Percentiles rank a stretch among this genome's conserved stretches.
These are phyloP conservation scores for Eumaeus atala DNA, from an alignment of 1,140 invertebrate genomes.

Conservation along the genomic window DNA sequence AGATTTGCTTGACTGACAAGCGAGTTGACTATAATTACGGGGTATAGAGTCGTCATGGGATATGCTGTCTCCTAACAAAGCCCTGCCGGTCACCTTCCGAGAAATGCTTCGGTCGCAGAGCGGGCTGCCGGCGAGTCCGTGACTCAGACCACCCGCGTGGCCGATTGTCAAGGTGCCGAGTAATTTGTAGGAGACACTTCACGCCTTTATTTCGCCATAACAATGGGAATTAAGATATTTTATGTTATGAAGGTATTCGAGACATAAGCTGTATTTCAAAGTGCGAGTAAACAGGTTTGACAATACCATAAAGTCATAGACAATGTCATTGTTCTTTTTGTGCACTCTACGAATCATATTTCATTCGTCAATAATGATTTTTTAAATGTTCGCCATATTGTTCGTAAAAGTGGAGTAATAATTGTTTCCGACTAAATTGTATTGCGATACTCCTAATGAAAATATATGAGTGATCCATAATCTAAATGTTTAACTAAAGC, in stretches of 20 bases:
- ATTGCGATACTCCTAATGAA: too few species aligned
- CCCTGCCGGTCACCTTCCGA: conserved; percentile 55
- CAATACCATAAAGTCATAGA: too few species aligned
- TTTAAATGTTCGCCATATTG: too few species aligned
- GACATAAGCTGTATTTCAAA: conserved; percentile 19
- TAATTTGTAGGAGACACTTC: conserved; percentile 47
- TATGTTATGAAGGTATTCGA: conserved; percentile 23
- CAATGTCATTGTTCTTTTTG: too few species aligned
- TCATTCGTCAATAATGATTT: too few species aligned
- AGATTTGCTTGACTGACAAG: conserved; percentile 20
- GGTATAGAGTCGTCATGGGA: conserved; percentile 40
- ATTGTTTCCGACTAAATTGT: too few species aligned
- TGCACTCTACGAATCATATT: too few species aligned
- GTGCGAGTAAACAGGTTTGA: neutral
- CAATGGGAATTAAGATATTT: conserved; percentile 42
- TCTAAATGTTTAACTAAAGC: too few species aligned
- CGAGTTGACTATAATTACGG: conserved; percentile 47
- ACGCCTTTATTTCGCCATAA: conserved; percentile 44
- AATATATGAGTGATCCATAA: too few species aligned
- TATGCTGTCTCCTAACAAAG: conserved; percentile 39
- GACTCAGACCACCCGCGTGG: conserved; percentile 57
- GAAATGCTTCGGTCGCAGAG: conserved; percentile 33
- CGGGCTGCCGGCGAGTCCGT: neutral
- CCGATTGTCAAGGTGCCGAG: conserved; percentile 42
- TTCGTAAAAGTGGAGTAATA: too few species aligned